Evolutionary conservation across 2,888 invertebrate species (phyloP), one percentile per base, ranked within the genome.

Genomic region (Autographa pulchrina): DNA sequence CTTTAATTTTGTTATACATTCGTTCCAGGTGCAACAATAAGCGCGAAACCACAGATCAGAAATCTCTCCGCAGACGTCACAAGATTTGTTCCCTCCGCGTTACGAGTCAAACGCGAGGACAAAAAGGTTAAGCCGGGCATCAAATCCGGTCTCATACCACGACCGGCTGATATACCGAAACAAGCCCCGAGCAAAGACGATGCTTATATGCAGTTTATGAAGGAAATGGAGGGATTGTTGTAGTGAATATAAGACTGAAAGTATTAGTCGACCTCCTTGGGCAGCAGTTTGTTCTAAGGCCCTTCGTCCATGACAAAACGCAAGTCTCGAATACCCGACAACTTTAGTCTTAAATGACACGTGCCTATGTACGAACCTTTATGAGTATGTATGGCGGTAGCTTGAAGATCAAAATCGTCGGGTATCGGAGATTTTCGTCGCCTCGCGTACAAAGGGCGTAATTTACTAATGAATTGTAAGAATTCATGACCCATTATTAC

Each of bases 171-270:
- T 58, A 82, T 93, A 18, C 94, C 94, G 2, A 96, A 96, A 71
- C 96, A 94, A 74, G 91, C 89, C 4, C 97, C 96, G 0, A 99
- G 98, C 71, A 99, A 99, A 91, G 99, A 99, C 90, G 99, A 99
- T 90, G 99, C 99, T 14, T 99, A 99, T 88, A 98, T 99, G 96
- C 98, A 99, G 92, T 99, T 99, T 91, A 99, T 99, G 99, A 98
- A 98, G 91, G 99, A 99, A 96, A 99, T 99, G 99, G 98, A 99
- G 90, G 99, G 98, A 64, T 95, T 99, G 38, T 96, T 99, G 90
- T 99, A 97, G 62, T 56, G 52, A 31, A 11, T 58, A 31, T n/a
- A 70, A 67, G 77, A 77, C 81, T 72, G 59, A 18, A 38, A 20
- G 13, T 13, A 13, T 25, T 56, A 56, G 54, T 56, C 54, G 14